phyloP scores from a whole-genome alignment of 2,888 invertebrate species.

The Lasiommata megera region DNA sequence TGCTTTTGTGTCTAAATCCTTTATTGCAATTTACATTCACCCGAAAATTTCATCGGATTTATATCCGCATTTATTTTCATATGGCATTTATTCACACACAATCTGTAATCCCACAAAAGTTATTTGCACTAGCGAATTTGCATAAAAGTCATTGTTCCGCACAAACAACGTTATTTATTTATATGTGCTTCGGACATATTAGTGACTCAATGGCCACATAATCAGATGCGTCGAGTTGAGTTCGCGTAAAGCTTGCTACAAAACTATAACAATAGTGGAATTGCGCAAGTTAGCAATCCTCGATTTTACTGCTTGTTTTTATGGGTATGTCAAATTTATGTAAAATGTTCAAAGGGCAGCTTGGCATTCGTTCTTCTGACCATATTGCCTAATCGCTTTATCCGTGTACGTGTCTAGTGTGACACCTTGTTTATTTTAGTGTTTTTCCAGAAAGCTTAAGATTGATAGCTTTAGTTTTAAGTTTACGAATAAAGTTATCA shows the following conservation, averaged over 20 bases:
- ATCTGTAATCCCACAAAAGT: neutral
- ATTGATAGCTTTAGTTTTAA: too few species aligned
- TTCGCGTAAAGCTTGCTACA: neutral
- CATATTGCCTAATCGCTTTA: neutral
- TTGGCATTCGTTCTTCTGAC: neutral
- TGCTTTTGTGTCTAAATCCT: too few species aligned
- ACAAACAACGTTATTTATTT: slow-evolving; percentile 8
- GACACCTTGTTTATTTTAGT: too few species aligned
- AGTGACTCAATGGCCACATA: slow-evolving; percentile 5
- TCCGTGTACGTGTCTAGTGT: neutral
- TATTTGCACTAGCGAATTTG: slow-evolving; percentile 2
- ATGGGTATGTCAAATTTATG: neutral
- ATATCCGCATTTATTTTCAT: neutral
- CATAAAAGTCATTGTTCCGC: slow-evolving; percentile 7
- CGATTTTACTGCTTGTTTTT: neutral
- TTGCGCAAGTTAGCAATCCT: neutral
- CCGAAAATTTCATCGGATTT: too few species aligned
- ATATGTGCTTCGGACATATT: neutral
- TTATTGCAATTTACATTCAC: too few species aligned
- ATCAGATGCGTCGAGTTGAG: slow-evolving; percentile 4
- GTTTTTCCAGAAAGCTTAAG: too few species aligned
- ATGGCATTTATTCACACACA: neutral
- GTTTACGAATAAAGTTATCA: too few species aligned
- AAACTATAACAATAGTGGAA: neutral
- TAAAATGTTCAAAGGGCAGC: neutral